A percentile compares a stretch with the other conserved stretches of the same genome.
These are phyloP conservation scores for Epizoanthus fatuus DNA, from an alignment of 92 coral and sea anemone species.

Conservation along the genomic window DNA sequence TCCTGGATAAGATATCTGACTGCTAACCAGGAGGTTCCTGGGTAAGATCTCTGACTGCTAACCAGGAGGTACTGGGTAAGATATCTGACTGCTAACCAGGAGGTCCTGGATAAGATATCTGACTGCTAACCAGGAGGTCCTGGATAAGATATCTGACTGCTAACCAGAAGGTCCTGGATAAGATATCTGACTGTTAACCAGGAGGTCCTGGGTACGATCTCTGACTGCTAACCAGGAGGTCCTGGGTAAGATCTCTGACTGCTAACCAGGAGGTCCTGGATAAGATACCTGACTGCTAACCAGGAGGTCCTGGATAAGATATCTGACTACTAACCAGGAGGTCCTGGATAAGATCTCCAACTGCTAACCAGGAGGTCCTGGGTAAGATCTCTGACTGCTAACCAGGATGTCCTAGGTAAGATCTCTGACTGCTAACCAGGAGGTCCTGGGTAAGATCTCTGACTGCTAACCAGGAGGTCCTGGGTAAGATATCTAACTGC, in stretches of 20 bases:
- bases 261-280: neutral
- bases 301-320: neutral
- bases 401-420: neutral
- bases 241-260: neutral
- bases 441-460: neutral
- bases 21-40: too few relatives aligned
- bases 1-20: too few relatives aligned
- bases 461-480: neutral
- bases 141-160: neutral
- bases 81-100: too few relatives aligned
- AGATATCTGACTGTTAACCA: too few relatives aligned
- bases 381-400: neutral
- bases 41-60: too few relatives aligned
- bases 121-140: neutral
- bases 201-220: neutral
- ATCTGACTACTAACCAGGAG: too few relatives aligned
- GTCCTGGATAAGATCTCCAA: neutral
- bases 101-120: too few relatives aligned
- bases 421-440: neutral
- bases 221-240: neutral
- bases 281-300: neutral
- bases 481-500: too few relatives aligned
- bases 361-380: neutral
- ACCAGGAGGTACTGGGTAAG: too few relatives aligned
- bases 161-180: neutral